Evolutionary conservation across 2,888 invertebrate genomes (phyloP).

Genomic region (Phymatocera aterrima): DNA sequence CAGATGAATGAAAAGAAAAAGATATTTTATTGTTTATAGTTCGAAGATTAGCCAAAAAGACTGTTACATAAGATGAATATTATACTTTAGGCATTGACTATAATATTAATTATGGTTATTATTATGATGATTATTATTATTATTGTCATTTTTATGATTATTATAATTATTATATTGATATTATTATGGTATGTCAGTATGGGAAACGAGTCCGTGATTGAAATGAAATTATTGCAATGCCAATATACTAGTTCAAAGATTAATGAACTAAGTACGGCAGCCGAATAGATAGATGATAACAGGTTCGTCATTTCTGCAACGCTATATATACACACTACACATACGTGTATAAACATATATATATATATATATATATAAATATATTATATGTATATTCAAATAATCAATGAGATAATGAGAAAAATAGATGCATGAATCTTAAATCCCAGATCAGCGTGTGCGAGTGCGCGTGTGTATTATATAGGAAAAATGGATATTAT

Average conservation of each 20-base stretch:
- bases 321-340: neutral
- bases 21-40: constrained; percentile 69
- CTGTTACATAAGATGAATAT: constrained; percentile 71
- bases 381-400: no score
- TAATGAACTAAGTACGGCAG: neutral
- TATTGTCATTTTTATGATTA: constrained; percentile 57
- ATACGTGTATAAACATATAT: no score
- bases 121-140: constrained; percentile 61
- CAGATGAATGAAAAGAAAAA: constrained; percentile 45
- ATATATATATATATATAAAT: no score
- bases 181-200: constrained; percentile 53
- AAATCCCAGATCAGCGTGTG: neutral
- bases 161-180: constrained; percentile 58
- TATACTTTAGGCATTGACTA: constrained; percentile 66
- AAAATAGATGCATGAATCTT: neutral
- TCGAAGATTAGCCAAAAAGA: constrained; percentile 71
- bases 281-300: neutral
- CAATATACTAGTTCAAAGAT: constrained; percentile 19
- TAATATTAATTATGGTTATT: constrained; percentile 58
- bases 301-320: neutral
- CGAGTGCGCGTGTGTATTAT: no score
- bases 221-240: constrained; percentile 8
- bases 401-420: neutral
- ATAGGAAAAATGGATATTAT: no score
- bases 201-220: neutral